Base-by-base conservation (phyloP, 1,140 invertebrate genomes). In the Bombus impatiens region DNA sequence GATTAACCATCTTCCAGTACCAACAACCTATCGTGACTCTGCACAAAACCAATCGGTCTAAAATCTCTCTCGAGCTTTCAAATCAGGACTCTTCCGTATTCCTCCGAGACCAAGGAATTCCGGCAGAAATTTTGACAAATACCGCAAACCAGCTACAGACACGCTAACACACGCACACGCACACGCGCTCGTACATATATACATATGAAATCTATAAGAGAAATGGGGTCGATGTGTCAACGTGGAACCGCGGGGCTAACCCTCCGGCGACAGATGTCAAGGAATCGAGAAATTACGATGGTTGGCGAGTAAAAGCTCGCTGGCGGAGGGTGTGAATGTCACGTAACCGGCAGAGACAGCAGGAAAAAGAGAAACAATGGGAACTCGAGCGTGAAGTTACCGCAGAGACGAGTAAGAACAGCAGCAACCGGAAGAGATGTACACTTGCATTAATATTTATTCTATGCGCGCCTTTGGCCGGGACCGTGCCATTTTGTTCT, bases 371-470 rank as follows among this genome's bases (percentile, higher is more conserved):
- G 80, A 90, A 91, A 90, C 90, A 91, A 91, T 88, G 88, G 84
- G 68, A 83, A 87, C 76, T 70, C 78, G 86, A 86, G 88, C 71
- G 80, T 72, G 70, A 42, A 85, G 40, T 53, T 74, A 62, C 40
- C 62, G 62, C 76, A 75, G 74, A 76, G 77, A 83, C 75, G 86
- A 81, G 84, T 77, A 84, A 40, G 80, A 86, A 47, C 67, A 77
- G 83, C 28, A 88, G 67, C n/a, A 57, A 74, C 62, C 72, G 74
- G 35, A 70, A 47, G 59, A 83, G 40, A 74, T 72, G 78, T 74
- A 81, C 83, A 75, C 42, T 84, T 72, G 83, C 90, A 91, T 91
- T 91, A 91, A 91, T 91, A 91, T 91, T 91, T 91, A 91, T 91
- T 88, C 86, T 91, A 87, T 71, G 70, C 79, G 86, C 89, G 67